Evolutionary conservation across 2,888 invertebrate genomes (phyloP).

Genomic region (Eurytoma adleriae): DNA sequence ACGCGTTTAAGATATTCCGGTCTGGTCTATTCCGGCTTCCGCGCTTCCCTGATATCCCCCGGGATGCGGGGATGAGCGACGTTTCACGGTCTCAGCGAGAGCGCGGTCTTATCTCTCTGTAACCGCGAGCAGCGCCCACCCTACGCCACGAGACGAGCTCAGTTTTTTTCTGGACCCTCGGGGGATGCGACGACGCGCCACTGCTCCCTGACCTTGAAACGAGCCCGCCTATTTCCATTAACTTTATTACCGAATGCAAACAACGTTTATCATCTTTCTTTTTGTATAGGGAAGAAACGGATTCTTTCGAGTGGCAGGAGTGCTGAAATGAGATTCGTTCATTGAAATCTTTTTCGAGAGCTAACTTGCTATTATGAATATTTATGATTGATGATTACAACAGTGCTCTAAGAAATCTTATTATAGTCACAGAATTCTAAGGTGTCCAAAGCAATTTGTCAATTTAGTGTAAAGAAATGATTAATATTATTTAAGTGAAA

Average conservation of each 20-base stretch:
- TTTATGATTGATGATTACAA: not conserved
- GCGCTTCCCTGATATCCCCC: slow-evolving; percentile 72
- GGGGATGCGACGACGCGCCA: not conserved
- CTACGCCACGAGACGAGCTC: slow-evolving; percentile 53
- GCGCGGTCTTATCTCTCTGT: slow-evolving; percentile 67
- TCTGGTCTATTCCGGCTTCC: slow-evolving; percentile 67
- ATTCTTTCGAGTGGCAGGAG: not conserved
- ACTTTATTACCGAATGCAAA: slow-evolving; percentile 44
- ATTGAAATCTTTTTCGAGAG: not conserved
- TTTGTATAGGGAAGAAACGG: slow-evolving; percentile 53
- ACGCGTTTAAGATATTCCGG: slow-evolving; percentile 71
- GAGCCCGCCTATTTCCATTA: slow-evolving; percentile 43
- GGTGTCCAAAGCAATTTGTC: too few relatives aligned
- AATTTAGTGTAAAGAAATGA: too few relatives aligned
- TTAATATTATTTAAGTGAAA: too few relatives aligned
- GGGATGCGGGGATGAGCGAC: slow-evolving; percentile 64
- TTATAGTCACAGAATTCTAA: too few relatives aligned
- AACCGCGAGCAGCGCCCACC: slow-evolving; percentile 58
- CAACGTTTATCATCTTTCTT: slow-evolving; percentile 22
- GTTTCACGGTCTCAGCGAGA: slow-evolving; percentile 61
- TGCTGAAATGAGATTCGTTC: too few relatives aligned
- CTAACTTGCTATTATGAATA: too few relatives aligned
- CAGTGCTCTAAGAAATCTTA: too few relatives aligned
- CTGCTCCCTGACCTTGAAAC: slow-evolving; percentile 45
- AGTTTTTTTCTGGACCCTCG: slow-evolving; percentile 1